A percentile compares a stretch with the other conserved stretches of the same genome.
These are phyloP conservation scores for Proctacanthus coquilletti DNA, from an alignment of 1,140 invertebrate species.

Conservation along the genomic window DNA sequence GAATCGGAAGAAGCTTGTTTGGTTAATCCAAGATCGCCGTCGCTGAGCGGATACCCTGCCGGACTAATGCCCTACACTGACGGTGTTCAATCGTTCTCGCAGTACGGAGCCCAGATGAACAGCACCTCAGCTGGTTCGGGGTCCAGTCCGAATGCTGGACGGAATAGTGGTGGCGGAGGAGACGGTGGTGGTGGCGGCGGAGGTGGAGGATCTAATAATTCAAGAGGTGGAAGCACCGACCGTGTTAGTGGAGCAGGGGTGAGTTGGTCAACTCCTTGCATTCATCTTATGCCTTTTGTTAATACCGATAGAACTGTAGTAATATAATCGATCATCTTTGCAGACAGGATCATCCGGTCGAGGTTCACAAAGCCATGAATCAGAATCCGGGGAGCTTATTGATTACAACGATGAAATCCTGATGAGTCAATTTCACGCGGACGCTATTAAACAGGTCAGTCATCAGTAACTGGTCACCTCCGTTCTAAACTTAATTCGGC, in stretches of 20 bases:
- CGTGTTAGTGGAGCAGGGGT: background rate
- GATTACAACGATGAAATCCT: slow-evolving; percentile 39
- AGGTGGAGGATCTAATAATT: background rate
- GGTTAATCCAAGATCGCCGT: slow-evolving; percentile 3
- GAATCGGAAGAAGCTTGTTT: slow-evolving; percentile 5
- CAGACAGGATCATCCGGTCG: background rate
- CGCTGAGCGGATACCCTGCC: background rate
- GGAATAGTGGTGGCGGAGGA: background rate
- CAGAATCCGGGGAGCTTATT: slow-evolving; percentile 30
- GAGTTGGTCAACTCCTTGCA: background rate
- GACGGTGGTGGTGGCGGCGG: background rate
- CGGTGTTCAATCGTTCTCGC: background rate
- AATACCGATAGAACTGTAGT: background rate
- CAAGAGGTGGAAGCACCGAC: too few relatives aligned
- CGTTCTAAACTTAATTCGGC: too few relatives aligned
- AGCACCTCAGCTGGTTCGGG: background rate
- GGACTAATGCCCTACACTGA: slow-evolving; percentile 3
- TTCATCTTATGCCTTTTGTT: too few relatives aligned
- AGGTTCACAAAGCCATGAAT: background rate
- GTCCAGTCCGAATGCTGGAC: background rate
- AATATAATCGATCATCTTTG: background rate
- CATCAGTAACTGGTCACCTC: too few relatives aligned
- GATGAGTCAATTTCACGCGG: slow-evolving; percentile 58
- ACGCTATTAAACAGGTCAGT: slow-evolving; percentile 47
- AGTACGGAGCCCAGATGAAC: slow-evolving; percentile 2